These are phyloP conservation scores for Hermatobates lingyangjiaoensis DNA, from an alignment of 1,140 invertebrate species.

Conservation along the genomic window DNA sequence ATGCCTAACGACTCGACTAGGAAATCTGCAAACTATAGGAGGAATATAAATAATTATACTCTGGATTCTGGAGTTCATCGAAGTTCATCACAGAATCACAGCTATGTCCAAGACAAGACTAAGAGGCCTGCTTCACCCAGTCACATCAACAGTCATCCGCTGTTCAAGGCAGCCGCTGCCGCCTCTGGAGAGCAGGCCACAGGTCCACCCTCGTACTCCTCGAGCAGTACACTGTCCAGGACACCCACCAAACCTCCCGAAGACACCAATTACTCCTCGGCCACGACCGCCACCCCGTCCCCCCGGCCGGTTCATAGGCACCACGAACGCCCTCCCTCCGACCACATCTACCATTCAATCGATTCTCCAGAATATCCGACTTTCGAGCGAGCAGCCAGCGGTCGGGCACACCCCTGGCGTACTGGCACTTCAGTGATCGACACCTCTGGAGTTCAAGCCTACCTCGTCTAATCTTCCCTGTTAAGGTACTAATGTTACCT, in stretches of 20 bases:
- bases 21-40: conserved; percentile 30
- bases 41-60: conserved; percentile 60
- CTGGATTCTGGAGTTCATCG: conserved; percentile 32
- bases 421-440: conserved; percentile 13
- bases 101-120: conserved; percentile 23
- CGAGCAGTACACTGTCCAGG: conserved; percentile 18
- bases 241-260: conserved; percentile 28
- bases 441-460: conserved; percentile 14
- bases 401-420: conserved; percentile 12
- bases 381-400: conserved; percentile 16
- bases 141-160: conserved; percentile 23
- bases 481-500: conserved; percentile 2
- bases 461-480: conserved; percentile 15
- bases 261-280: conserved; percentile 40
- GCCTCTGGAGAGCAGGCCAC: conserved; percentile 31
- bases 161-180: conserved; percentile 25
- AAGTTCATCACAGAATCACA: conserved; percentile 28
- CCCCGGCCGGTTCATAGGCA: conserved; percentile 36
- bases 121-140: conserved; percentile 20
- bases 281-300: conserved; percentile 39
- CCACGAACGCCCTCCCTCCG: conserved; percentile 42
- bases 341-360: conserved; percentile 73
- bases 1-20: conserved; percentile 52
- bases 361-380: conserved; percentile 61
- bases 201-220: conserved; percentile 19